Conservation (phyloP, 2,888 invertebrate genomes). For the Steinernema carpocapsae region DNA sequence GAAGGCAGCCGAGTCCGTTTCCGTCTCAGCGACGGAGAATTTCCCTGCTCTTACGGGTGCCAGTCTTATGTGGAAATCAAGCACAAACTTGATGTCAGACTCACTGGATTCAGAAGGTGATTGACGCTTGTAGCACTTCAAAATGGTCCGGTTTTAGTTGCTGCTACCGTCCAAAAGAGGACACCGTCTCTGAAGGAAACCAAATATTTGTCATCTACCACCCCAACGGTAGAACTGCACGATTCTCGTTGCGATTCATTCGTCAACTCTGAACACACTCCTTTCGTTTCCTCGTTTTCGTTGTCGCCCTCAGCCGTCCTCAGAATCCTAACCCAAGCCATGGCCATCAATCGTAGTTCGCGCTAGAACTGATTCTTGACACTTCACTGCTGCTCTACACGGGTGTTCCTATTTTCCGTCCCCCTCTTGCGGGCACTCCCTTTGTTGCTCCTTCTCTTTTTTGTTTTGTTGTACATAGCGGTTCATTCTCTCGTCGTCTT, state of each 20-base stretch:
- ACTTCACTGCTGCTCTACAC: background rate
- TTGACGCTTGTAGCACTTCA: background rate
- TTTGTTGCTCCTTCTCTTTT: background rate
- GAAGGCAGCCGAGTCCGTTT: constrained; percentile 66
- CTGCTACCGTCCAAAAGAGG: constrained; percentile 68
- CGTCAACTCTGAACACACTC: constrained; percentile 50
- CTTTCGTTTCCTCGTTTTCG: background rate
- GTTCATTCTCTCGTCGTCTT: background rate
- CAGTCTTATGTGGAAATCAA: constrained; percentile 67
- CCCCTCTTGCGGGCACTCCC: constrained; percentile 1
- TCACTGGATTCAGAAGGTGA: constrained; percentile 68
- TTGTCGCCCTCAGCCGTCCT: background rate
- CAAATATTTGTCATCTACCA: constrained; percentile 68
- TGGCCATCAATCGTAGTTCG: constrained; percentile 21
- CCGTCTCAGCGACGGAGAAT: constrained; percentile 67
- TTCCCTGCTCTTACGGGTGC: constrained; percentile 68
- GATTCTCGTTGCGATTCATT: constrained; percentile 66
- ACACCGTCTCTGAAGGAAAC: constrained; percentile 66
- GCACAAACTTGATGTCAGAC: constrained; percentile 65
- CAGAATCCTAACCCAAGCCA: background rate
- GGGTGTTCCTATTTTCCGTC: constrained; percentile 20
- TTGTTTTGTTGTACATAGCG: constrained; percentile 34
- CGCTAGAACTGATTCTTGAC: constrained; percentile 17
- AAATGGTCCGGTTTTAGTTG: constrained; percentile 50
- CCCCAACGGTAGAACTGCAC: constrained; percentile 67